Evolutionary conservation across 2,113 vertebrate species (phyloP), one percentile per base, ranked within the genome.

Genomic region (Hypocryptadius cinnamomeus): DNA sequence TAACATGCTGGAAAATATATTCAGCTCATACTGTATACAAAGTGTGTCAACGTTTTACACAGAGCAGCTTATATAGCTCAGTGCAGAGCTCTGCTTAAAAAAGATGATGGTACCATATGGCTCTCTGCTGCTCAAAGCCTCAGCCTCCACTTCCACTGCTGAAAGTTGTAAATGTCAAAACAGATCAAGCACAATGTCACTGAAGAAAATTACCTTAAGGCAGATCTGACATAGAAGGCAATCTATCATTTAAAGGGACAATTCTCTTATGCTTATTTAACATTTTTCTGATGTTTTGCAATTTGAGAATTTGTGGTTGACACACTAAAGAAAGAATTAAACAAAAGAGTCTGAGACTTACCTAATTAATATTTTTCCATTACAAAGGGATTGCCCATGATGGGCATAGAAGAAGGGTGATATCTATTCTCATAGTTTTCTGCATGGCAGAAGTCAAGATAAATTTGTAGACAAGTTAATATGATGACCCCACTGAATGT

Each of bases 111-210:
- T 3, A 50, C 60, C 30, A 39, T 70, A 59, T 63, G 64, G 20
- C 8, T 4, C 13, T 69, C 18, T 57, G 54, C 59, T 86, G 37
- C 39, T 73, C 33, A 66, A 63, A 73, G 45, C 28, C 44, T 78
- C 51, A 42, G 28, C 66, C 69, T 64, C 31, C 59, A 30, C 20
- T 39, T 92, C 22, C 15, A 2, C 30, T 90, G 45, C 14, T 83
- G 42, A 69, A 88, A 94, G 63, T 53, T 79, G 39, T 87, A 82
- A 60, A 23, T 90, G 86, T 88, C 68, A 90, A 80, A 93, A 90
- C 9, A 80, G n/a, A 90, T 92, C n/a, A 84, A 74, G 37, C 56
- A 78, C 64, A 80, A 70, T 70, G 51, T 54, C 83, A 65, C 50
- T 83, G 60, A 74, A 78, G 59, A 66, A 83, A 88, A 66, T 80